Evolutionary conservation across 2,797 vertebrate genomes (phyloP).

Genomic region (Gallinago solitaria): DNA sequence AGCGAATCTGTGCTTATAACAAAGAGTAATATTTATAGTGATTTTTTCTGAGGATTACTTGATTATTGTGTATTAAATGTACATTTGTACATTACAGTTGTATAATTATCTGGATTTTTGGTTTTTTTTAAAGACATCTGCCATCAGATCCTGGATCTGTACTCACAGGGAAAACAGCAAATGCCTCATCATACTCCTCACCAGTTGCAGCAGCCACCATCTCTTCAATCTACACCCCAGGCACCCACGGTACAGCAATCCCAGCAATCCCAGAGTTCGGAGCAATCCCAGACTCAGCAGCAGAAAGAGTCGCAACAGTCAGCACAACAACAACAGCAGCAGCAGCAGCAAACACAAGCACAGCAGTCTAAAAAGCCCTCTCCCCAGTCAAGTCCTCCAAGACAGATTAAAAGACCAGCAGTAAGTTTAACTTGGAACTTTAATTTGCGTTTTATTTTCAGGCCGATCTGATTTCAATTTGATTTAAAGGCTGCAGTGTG

Average conservation of each 20-base stretch:
- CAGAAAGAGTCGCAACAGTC: slow-evolving; percentile 74
- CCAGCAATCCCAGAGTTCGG: slow-evolving; percentile 66
- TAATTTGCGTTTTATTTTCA: background rate
- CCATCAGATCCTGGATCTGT: slow-evolving; percentile 97
- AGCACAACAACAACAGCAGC: slow-evolving; percentile 61
- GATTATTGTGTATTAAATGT: background rate
- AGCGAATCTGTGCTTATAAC: background rate
- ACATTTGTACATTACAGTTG: background rate
- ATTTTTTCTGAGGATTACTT: background rate
- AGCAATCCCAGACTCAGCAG: slow-evolving; percentile 86
- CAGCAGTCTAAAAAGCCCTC: slow-evolving; percentile 91
- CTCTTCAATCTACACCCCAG: slow-evolving; percentile 72
- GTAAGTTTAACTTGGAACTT: slow-evolving; percentile 77
- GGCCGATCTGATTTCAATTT: background rate
- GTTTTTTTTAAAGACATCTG: slow-evolving; percentile 86
- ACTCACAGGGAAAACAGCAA: slow-evolving; percentile 97
- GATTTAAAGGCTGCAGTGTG: background rate
- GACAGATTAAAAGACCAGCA: slow-evolving; percentile 88
- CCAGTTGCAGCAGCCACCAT: slow-evolving; percentile 79
- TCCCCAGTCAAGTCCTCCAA: slow-evolving; percentile 91
- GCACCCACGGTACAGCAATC: slow-evolving; percentile 72
- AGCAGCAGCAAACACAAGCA: slow-evolving; percentile 66
- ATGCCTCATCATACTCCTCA: slow-evolving; percentile 89
- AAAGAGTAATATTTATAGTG: background rate
- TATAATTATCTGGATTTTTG: background rate